A percentile compares a stretch with the other conserved stretches of the same genome.
phyloP scores from a whole-genome alignment of 2,113 vertebrate genomes.

The Platysteira castanea region DNA sequence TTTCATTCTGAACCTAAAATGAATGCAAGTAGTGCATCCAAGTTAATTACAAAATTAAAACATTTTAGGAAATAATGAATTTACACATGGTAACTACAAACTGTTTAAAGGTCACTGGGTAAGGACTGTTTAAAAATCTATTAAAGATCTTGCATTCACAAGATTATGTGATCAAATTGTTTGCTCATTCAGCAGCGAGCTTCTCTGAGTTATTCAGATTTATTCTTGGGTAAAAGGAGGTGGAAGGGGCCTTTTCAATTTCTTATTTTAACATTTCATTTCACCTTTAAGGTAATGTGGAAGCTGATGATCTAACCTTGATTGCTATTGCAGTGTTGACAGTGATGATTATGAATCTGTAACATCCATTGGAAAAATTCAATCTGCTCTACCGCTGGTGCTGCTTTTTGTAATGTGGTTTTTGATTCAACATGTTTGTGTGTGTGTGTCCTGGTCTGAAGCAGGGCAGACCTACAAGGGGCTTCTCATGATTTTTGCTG shows the following conservation, averaged over 20 bases:
- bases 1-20: not conserved
- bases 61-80: slow-evolving; percentile 46
- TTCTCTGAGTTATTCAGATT: not conserved
- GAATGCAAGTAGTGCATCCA: not conserved
- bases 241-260: not conserved
- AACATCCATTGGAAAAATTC: not conserved
- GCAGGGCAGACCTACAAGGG: accelerated
- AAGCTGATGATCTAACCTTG: not conserved
- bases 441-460: not conserved
- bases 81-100: not conserved
- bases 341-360: not conserved
- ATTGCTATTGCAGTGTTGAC: not conserved
- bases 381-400: not conserved
- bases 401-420: not conserved
- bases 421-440: accelerated
- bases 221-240: not conserved
- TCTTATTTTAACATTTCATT: not conserved
- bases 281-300: not conserved
- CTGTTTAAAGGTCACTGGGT: slow-evolving; percentile 10
- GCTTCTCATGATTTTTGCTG: not conserved
- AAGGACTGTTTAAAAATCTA: not conserved
- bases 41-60: slow-evolving; percentile 31
- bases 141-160: not conserved
- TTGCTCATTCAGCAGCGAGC: not conserved
- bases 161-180: not conserved